Base-by-base conservation (phyloP, 2,797 vertebrate genomes). In the Eulemur coronatus region DNA sequence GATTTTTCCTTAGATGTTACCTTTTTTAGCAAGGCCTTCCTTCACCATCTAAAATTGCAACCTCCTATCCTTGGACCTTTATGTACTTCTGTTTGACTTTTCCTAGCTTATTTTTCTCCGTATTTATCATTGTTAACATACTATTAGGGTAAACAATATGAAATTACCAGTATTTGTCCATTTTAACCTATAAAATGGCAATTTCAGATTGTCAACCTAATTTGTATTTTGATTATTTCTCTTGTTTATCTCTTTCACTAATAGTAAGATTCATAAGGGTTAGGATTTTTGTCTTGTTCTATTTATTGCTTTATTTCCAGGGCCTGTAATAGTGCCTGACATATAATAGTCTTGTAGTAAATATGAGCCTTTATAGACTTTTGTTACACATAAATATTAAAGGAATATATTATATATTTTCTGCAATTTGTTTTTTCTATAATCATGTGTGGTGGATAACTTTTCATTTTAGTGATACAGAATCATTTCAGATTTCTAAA, bases 201-300 rank as follows among this genome's bases (percentile, higher is more conserved):
- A 24, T 89, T 94, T 55, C 57, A 82, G 75, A 65, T 73, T 46
- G 35, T 94, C 38, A 65, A 46, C 26, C 30, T 26, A 80, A 17
- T 65, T 86, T 73, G 79, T 63, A 72, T 95, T 85, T 91, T 73
- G 61, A 35, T 73, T 69, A 43, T 85, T 95, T 80, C 35, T 80
- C 46, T 67, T 76, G 5, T 94, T 28, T 84, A 35, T 69, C 26
- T 94, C 15, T 90, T n/a, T 48, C 18, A 52, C 52, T 91, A 79
- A 48, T 48, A 61, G 14, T 85, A 80, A 72, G 84, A 91, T 50
- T 95, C 30, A 9, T 90, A 95, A 86, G 30, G 55, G 65, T 95
- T 80, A 80, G 48, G 65, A 55, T 79, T 52, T 90, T 79, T 85
- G 61, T 67, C 33, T 41, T 76, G 10, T 84, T 89, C 50, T 79